Base-by-base conservation (phyloP, 2,113 vertebrate species). In the Semnopithecus entellus region DNA sequence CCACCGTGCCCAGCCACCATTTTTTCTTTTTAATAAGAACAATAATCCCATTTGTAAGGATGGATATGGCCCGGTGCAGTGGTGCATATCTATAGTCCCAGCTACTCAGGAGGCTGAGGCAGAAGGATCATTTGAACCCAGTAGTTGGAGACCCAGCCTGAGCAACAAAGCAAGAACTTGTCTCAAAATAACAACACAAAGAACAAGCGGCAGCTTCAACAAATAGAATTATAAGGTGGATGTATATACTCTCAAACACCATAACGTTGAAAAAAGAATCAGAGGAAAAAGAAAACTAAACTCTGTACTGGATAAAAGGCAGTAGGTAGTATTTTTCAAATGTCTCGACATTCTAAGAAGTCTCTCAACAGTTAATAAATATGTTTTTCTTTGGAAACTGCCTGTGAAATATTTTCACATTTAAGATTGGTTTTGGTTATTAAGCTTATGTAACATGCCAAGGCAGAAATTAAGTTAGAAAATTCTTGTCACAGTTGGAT, bases 401-500 rank as follows among this genome's bases (percentile, higher is more conserved):
- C 52, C 30, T 84, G 43, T 88, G 80, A 85, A 76, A 45, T 90
- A 78, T 30, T 81, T 94, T 89, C 73, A n/a, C 3, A 32, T 32
- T 81, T 90, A 22, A 88, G 11, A 57, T 86, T 95, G 45, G 22
- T 70, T 81, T 89, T 88, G n/a, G 79, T 55, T 86, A 50, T 81
- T 81, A 80, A 70, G 12, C 3, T 88, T 80, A 48, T 75, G 6
- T 22, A 86, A 96, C 5, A 30, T 87, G 40, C n/a, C 72, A 32
- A 75, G 66, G 30, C 66, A 95, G 45, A 87, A 87, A 87, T 87
- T 76, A 72, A 64, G 17, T 38, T 90, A 75, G 85, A 78, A 92
- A 87, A 55, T 45, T 90, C 25, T 76, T 30, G 32, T 92, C 52
- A n/a, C 7, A 50, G 40, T 45, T 73, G 45, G 12, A 75, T 20